Base-by-base conservation (phyloP, 2,888 invertebrate species). In the Xestia sexstrigata region DNA sequence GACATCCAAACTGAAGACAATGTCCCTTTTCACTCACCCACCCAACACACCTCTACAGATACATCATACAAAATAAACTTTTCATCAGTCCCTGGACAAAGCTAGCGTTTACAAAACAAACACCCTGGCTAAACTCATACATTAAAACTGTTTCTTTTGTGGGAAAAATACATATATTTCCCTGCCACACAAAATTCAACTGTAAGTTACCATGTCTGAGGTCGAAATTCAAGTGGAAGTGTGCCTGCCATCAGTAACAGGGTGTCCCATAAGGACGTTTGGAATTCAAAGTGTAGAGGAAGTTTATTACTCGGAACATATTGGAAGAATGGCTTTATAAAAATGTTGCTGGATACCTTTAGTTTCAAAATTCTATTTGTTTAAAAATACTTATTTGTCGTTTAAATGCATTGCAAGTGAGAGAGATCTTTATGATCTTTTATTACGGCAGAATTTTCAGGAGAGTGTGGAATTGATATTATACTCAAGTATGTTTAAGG, bases 301-400 rank as follows among this genome's bases (percentile, higher is more conserved):
- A 90, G 89, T 93, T 93, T 94, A 94, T 94, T 92, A 90, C 90
- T 84, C 85, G 94, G 92, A 93, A 94, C 92, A 92, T 90, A 94
- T 93, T 92, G 91, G 91, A 87, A 91, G 91, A 91, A 91, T 91
- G 87, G 84, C 82, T 84, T 76, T 26, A 82, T 78, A 80, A 78
- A 85, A 87, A 86, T 85, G 76, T 79, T 70, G 0, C 30, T 30
- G 70, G 39, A 77, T 69, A 83, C 47, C 62, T 81, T 68, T 70
- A 23, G 39, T 70, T 74, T 39, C 20, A 8, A 26, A 66, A 60
- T 74, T 74, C 49, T 65, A 52, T 74, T 82, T 67, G 23, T 81
- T 81, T 68, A 62, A 70, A 69, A 62, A 62, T 23, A 58, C n/a
- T 67, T 63, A 5, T 26, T 69, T 35, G 20, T 15, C 30, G 35